phyloP scores from a whole-genome alignment of 2,888 invertebrate genomes.

The Pantelozetes paolii region DNA sequence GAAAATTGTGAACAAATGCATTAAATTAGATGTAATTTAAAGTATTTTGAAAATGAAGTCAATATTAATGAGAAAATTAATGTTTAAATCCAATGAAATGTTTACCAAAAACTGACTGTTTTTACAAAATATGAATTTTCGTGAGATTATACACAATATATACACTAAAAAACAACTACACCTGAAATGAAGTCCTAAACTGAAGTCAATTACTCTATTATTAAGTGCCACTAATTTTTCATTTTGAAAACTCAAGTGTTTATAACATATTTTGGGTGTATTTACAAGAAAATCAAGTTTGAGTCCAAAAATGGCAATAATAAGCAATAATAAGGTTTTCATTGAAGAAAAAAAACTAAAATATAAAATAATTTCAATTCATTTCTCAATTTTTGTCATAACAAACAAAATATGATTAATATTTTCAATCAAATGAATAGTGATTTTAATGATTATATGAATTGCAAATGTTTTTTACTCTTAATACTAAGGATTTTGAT shows the following conservation, averaged over 20 bases:
- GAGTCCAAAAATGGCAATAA: neutral
- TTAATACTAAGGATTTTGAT: neutral
- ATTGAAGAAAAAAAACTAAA: too few species aligned
- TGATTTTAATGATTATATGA: neutral
- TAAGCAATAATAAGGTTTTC: too few species aligned
- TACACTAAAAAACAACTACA: neutral
- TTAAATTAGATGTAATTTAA: too few species aligned
- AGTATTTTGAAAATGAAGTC: too few species aligned
- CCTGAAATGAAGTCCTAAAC: neutral
- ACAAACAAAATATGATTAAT: too few species aligned
- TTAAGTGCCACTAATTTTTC: constrained; percentile 5
- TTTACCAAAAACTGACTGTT: neutral
- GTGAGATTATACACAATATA: neutral
- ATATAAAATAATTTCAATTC: too few species aligned
- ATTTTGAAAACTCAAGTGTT: constrained; percentile 12
- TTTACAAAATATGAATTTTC: neutral
- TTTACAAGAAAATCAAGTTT: neutral
- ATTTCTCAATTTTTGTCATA: too few species aligned
- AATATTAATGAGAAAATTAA: too few species aligned
- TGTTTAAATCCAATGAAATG: too few species aligned
- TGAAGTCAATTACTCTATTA: neutral
- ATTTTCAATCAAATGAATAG: neutral
- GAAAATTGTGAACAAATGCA: too few species aligned
- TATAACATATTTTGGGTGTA: neutral
- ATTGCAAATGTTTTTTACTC: neutral